These are phyloP conservation scores for Plagodis pulveraria DNA, from an alignment of 2,888 invertebrate genomes.

Conservation along the genomic window DNA sequence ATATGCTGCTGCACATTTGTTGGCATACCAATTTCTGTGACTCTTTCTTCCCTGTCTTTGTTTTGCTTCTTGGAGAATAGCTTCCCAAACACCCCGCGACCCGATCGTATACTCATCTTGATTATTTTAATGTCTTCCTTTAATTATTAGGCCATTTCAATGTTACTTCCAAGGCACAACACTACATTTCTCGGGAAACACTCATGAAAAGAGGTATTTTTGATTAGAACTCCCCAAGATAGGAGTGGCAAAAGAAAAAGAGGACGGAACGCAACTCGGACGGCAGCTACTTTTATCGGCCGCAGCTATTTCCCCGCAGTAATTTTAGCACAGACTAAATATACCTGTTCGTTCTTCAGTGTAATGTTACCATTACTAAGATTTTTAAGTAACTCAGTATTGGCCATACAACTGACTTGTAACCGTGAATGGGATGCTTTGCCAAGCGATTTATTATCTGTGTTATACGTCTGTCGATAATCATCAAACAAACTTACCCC, in stretches of 20 bases:
- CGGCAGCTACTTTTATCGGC: conserved; percentile 50
- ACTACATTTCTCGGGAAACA: conserved; percentile 64
- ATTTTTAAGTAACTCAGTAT: too few species aligned
- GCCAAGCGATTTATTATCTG: too few species aligned
- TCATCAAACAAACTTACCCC: too few species aligned
- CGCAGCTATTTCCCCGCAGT: too few species aligned
- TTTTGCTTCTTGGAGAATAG: conserved; percentile 77
- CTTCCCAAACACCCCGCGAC: conserved; percentile 79
- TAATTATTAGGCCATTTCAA: conserved; percentile 66
- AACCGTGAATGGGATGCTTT: too few species aligned
- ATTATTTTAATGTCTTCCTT: conserved; percentile 46
- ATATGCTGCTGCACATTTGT: conserved; percentile 94
- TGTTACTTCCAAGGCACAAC: conserved; percentile 52
- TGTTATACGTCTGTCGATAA: too few species aligned
- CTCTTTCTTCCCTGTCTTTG: conserved; percentile 76
- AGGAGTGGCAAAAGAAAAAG: conserved; percentile 80
- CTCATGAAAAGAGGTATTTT: conserved; percentile 51
- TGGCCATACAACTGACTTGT: too few species aligned
- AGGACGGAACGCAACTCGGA: conserved; percentile 67
- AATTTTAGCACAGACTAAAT: too few species aligned
- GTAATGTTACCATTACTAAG: too few species aligned
- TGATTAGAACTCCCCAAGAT: conserved; percentile 51
- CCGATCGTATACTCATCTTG: conserved; percentile 80
- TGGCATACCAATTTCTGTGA: conserved; percentile 91
- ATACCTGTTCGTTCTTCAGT: too few species aligned